Evolutionary conservation across 1,140 invertebrate genomes (phyloP), one percentile per base, ranked within the genome.

Genomic region (Drosophila quadrilineata): DNA sequence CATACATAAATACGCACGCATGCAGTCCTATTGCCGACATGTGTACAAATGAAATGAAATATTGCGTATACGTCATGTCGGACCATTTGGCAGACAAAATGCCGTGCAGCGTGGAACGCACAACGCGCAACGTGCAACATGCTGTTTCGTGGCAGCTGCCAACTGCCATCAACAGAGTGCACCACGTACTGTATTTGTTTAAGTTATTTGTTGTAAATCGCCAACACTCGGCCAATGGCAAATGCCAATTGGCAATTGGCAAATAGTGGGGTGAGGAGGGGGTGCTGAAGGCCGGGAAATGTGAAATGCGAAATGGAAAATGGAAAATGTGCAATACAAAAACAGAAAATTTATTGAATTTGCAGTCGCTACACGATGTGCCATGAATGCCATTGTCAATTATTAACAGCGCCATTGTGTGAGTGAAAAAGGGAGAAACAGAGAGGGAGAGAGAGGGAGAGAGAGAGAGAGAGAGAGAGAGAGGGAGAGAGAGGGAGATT

Each of bases 51-150:
- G 72, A 82, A 84, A 84, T 84, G 79, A 84, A 85, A 84, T 84
- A 84, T 84, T 74, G 74, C 74, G 77, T 84, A 74, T 79, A 84
- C 77, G 77, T 71, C 79, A 85, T 60, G 49, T 62, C 68, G 77
- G 75, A 71, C 76, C 75, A 82, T 75, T 79, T 73, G 76, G 76
- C 57, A 75, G 67, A n/a, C n/a, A n/a, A n/a, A n/a, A n/a, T n/a
- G n/a, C n/a, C n/a, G n/a, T n/a, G n/a, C n/a, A n/a, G n/a, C n/a
- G n/a, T n/a, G n/a, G n/a, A n/a, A n/a, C n/a, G n/a, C n/a, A n/a
- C n/a, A n/a, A n/a, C n/a, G n/a, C n/a, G n/a, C n/a, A n/a, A n/a
- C n/a, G n/a, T n/a, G n/a, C n/a, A n/a, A n/a, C n/a, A n/a, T n/a
- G n/a, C n/a, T n/a, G n/a, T n/a, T n/a, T n/a, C n/a, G n/a, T n/a